Percentiles rank a stretch among this genome's conserved stretches.
Evolutionary conservation across 1,140 invertebrate species (phyloP).

Genomic region (Macrobrachium rosenbergii): DNA sequence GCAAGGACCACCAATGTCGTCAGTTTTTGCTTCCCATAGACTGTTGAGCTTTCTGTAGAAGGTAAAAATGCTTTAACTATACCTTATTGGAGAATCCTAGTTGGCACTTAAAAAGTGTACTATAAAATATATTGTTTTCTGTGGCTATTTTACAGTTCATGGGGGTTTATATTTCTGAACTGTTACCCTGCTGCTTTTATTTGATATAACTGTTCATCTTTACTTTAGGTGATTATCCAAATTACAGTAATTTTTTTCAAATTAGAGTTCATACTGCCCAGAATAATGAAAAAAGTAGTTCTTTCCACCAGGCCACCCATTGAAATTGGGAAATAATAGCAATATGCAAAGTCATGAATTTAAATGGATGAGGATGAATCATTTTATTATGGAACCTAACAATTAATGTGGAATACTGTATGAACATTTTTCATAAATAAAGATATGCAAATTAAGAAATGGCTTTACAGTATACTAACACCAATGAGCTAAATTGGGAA

Average conservation of each 20-base stretch:
- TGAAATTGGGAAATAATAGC: neutral
- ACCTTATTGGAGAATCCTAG: neutral
- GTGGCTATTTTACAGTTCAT: too few relatives aligned
- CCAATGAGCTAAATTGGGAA: neutral
- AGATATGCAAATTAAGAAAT: too few relatives aligned
- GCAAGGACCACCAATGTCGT: constrained; percentile 14
- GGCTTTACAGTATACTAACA: too few relatives aligned
- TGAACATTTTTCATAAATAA: neutral
- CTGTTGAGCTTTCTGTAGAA: neutral
- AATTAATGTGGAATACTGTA: neutral
- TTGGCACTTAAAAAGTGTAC: neutral
- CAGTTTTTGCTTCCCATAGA: constrained; percentile 14
- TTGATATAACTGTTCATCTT: too few relatives aligned
- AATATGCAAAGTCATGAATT: neutral
- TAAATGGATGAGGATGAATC: neutral
- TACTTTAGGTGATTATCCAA: too few relatives aligned
- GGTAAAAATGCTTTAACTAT: neutral
- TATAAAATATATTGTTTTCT: too few relatives aligned
- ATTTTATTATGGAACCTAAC: neutral
- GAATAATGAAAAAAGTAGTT: too few relatives aligned
- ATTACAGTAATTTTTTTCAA: too few relatives aligned
- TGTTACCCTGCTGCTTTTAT: neutral
- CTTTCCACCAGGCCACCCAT: neutral
- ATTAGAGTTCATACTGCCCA: too few relatives aligned
- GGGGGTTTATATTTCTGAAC: neutral